Evolutionary conservation across 2,797 vertebrate genomes (phyloP).

Genomic region (Microctenopoma steveboyesi): DNA sequence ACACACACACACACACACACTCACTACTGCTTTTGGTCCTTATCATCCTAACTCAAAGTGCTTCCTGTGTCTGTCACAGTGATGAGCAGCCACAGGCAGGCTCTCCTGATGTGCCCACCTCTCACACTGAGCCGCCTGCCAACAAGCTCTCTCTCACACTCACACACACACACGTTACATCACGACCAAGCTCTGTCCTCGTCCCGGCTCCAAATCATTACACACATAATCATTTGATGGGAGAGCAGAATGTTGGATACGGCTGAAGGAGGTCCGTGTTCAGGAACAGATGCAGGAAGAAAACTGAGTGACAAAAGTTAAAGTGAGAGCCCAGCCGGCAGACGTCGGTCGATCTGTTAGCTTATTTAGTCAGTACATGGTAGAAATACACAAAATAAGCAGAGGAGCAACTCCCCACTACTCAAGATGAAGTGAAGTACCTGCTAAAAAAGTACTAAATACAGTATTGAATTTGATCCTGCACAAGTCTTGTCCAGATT

Average conservation of each 20-base stretch:
- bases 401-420: no score
- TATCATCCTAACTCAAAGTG: slow-evolving; percentile 44
- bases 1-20: slow-evolving; percentile 18
- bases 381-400: no score
- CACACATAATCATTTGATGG: slow-evolving; percentile 43
- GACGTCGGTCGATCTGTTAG: no score
- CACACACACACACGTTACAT: slow-evolving; percentile 52
- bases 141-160: slow-evolving; percentile 39
- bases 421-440: no score
- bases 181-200: slow-evolving; percentile 35
- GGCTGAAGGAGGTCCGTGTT: slow-evolving; percentile 6
- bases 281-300: not conserved
- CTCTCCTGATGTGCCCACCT: slow-evolving; percentile 44
- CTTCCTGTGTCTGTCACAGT: slow-evolving; percentile 59
- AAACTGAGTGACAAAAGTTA: not conserved
- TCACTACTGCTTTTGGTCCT: slow-evolving; percentile 43
- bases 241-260: not conserved
- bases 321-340: no score
- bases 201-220: slow-evolving; percentile 60
- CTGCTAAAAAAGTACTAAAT: no score
- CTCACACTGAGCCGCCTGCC: slow-evolving; percentile 51
- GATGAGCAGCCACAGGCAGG: slow-evolving; percentile 60
- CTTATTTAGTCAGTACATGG: not conserved
- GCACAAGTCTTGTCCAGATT: no score
- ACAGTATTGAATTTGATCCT: no score